Conservation (phyloP, 1,140 invertebrate species). For the Sitobion miscanthi region DNA sequence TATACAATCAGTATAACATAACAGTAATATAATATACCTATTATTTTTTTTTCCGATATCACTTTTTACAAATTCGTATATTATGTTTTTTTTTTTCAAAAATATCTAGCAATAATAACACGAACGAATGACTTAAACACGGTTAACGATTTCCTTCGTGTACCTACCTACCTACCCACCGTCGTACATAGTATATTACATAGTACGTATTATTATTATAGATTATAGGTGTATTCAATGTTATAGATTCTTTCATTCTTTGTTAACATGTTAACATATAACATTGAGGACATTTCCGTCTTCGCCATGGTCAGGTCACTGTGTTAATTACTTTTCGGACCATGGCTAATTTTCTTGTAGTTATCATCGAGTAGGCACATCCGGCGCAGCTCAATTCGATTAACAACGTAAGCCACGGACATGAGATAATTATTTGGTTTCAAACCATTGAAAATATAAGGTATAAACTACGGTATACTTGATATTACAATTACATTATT, state of each 20-base stretch:
- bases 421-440: background rate
- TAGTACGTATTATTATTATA: background rate
- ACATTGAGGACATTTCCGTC: slow-evolving; percentile 28
- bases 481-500: background rate
- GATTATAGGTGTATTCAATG: background rate
- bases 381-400: background rate
- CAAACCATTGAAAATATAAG: background rate
- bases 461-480: background rate
- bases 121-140: background rate
- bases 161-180: too few species aligned
- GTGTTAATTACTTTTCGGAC: slow-evolving; percentile 40
- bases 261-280: slow-evolving; percentile 20
- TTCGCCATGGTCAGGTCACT: slow-evolving; percentile 23
- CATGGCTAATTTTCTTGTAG: slow-evolving; percentile 28
- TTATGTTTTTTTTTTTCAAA: background rate
- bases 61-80: background rate
- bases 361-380: slow-evolving; percentile 2
- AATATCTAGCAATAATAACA: background rate
- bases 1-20: background rate
- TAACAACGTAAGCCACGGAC: background rate
- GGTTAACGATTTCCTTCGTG: background rate
- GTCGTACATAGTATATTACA: background rate
- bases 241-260: background rate
- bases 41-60: background rate
- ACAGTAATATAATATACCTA: background rate